Evolutionary conservation across 2,888 invertebrate species (phyloP), one percentile per base, ranked within the genome.

Genomic region (Girardia tigrina): DNA sequence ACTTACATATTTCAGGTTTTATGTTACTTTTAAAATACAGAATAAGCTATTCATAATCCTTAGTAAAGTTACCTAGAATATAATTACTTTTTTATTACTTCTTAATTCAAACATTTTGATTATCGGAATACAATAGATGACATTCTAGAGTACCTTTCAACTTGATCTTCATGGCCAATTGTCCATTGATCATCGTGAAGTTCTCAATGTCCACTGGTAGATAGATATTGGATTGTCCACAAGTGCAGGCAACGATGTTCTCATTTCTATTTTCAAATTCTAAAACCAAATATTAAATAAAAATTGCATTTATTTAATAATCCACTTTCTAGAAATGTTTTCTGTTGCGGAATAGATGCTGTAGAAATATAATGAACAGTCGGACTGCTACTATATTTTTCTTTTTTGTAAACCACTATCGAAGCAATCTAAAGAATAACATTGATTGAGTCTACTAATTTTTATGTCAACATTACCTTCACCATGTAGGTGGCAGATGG

Each of bases 391-490:
- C 56, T 56, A n/a, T 56, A 56, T 23, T 4, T 56, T 56, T 12
- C n/a, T 2, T 4, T 56, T 56, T n/a, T 56, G n/a, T 12, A 56
- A 56, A 23, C n/a, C n/a, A 56, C 56, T 6, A 56, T 23, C 2
- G 56, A 56, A 2, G n/a, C 56, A 8, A 56, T 56, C 56, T 56
- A 56, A 56, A 56, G 4, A 16, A 56, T 12, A 20, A 56, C 6
- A 56, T 4, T 20, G n/a, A 56, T 56, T 56, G 56, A 56, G 12
- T 36, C 36, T 36, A 12, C 36, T 36, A 12, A 16, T 36, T 12
- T 36, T 36, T 56, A 56, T 56, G 56, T 23, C n/a, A n/a, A 56
- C n/a, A 56, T 56, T 56, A 56, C 56, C 56, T 56, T 56, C n/a
- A 56, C 56, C n/a, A 56, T 16, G 23, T 56, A 56, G n/a, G 56